Evolutionary conservation across 37 sponge, comb jelly and placozoan genomes (phyloP).

Genomic region (Halisarca cf. caerulea): DNA sequence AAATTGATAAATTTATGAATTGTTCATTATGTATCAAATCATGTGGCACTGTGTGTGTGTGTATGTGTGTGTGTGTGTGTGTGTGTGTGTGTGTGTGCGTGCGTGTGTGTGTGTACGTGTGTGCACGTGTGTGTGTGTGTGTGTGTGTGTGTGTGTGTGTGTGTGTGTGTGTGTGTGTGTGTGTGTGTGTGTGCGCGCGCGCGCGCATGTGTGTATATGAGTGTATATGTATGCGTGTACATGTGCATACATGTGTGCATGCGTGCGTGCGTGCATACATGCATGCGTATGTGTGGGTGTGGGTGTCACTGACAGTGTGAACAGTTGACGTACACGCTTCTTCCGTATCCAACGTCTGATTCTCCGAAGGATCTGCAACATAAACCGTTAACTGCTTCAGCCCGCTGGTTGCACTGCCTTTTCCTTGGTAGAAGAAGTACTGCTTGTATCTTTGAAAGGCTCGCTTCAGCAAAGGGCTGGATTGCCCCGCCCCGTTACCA

Average conservation of each 20-base stretch:
- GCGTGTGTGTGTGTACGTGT: too few species aligned
- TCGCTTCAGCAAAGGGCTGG: constrained; percentile 40
- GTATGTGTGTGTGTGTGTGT: too few species aligned
- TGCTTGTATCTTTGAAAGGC: constrained; percentile 67
- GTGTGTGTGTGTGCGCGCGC: too few species aligned
- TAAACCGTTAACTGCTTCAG: constrained; percentile 34
- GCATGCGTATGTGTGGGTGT: neutral
- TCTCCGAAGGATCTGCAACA: constrained; percentile 41
- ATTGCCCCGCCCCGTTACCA: constrained; percentile 32
- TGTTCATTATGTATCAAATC: too few species aligned
- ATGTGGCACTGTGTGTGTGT: too few species aligned
- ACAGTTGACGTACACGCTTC: constrained; percentile 72
- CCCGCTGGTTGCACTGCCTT: neutral
- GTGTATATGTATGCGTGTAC: neutral
- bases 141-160: too few species aligned
- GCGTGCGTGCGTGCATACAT: neutral
- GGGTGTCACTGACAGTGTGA: too few species aligned
- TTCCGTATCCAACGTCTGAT: constrained; percentile 48
- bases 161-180: too few species aligned
- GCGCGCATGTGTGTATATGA: too few species aligned
- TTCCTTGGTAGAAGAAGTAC: constrained; percentile 48
- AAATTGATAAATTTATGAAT: too few species aligned
- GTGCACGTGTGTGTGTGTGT: too few species aligned
- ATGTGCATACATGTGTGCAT: neutral
- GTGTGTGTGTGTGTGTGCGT: too few species aligned